Evolutionary conservation across 2,888 invertebrate species (phyloP), one percentile per base, ranked within the genome.

Genomic region (Ecliptopera silaceata): DNA sequence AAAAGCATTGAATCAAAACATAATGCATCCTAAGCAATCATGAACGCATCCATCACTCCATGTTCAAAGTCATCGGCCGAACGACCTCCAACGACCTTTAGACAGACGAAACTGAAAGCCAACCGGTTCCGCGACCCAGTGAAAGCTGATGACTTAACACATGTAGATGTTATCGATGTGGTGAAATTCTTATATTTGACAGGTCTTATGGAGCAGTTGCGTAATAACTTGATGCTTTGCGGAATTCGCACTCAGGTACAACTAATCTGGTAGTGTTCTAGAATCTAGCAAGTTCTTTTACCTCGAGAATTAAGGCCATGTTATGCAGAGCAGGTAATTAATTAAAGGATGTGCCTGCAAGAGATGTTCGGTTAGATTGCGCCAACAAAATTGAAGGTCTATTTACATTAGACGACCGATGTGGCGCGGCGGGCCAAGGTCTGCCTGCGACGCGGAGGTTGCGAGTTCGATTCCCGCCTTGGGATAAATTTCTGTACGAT

Each of bases 81-180:
- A 29, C 48, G 39, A 49, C 49, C 55, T 56, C 49, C 1, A 18
- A 4, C 44, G 49, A 56, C 49, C 55, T 56, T 56, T 56, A n/a
- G 38, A 15, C 50, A 5, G 46, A 38, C 44, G 54, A 53, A 55
- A 48, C 49, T 17, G 55, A 49, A 56, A 56, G 55, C 55, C 45
- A 38, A 48, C 47, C 44, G 55, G 55, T 49, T 48, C n/a, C 34
- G n/a, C 44, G 44, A 49, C 49, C 49, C 39, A 49, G 55, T 39
- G 55, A 56, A 56, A 56, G 55, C 53, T 52, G 51, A 55, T 61
- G 61, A 59, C 57, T 64, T 61, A 57, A 61, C 61, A 50, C 56
- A 11, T 50, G 56, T 56, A 57, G 59, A 64, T 61, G 46, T 44
- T 64, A 61, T 59, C 61, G 41, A 45, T 38, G 53, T 44, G 45